Conservation (phyloP, 2,888 invertebrate genomes). For the Girardia tigrina region DNA sequence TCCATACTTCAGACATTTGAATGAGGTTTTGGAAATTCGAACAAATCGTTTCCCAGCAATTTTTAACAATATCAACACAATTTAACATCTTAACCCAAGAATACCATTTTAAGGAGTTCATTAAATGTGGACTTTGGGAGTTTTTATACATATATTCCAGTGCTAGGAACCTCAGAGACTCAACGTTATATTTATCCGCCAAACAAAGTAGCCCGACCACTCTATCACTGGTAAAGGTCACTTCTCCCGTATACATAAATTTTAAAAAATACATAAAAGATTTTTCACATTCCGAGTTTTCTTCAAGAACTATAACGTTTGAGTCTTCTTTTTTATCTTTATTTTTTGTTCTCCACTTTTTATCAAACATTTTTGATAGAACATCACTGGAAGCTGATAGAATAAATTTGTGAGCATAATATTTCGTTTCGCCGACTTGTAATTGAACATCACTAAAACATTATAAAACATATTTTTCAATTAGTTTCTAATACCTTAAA, state of each 20-base stretch:
- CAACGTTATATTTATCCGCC: constrained; percentile 50
- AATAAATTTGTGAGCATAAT: constrained; percentile 47
- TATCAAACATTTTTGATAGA: constrained; percentile 48
- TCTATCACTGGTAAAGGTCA: constrained; percentile 43
- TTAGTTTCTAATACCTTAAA: background rate
- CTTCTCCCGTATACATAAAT: constrained; percentile 49
- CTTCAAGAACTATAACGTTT: constrained; percentile 44
- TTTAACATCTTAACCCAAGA: constrained; percentile 49
- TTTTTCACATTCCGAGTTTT: constrained; percentile 45
- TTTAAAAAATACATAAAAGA: constrained; percentile 47
- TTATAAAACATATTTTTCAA: background rate
- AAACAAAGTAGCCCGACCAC: constrained; percentile 49
- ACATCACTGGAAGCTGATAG: constrained; percentile 50
- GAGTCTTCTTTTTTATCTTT: constrained; percentile 33
- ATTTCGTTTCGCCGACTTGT: constrained; percentile 40
- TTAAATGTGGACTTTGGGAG: constrained; percentile 21
- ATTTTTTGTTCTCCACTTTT: constrained; percentile 42
- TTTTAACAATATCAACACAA: constrained; percentile 42
- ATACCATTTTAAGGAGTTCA: constrained; percentile 41
- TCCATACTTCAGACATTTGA: constrained; percentile 43
- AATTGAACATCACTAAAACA: constrained; percentile 16
- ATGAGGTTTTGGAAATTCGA: constrained; percentile 48
- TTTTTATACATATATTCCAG: constrained; percentile 48
- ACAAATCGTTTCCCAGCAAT: constrained; percentile 47
- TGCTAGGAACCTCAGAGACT: constrained; percentile 45